These are phyloP conservation scores for Volucella inanis DNA, from an alignment of 2,888 invertebrate genomes.

Conservation along the genomic window DNA sequence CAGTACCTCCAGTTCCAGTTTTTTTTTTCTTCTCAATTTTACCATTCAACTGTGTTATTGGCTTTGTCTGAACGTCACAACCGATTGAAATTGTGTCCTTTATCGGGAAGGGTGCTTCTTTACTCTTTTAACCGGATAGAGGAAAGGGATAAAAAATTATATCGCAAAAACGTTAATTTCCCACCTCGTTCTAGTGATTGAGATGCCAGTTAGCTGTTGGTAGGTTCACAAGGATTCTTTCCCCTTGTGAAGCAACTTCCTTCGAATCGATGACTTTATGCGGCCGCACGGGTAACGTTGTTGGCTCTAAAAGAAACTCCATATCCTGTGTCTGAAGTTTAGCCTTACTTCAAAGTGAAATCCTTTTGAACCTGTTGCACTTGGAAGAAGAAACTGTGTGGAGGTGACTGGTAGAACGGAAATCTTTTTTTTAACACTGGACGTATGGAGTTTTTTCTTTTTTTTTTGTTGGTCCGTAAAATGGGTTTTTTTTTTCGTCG, in stretches of 20 bases:
- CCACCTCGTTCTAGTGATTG: slow-evolving; percentile 63
- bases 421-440: slow-evolving; percentile 52
- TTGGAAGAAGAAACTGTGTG: slow-evolving; percentile 54
- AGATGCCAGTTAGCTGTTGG: slow-evolving; percentile 21
- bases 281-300: slow-evolving; percentile 15
- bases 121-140: background rate
- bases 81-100: slow-evolving; percentile 71
- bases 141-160: slow-evolving; percentile 28
- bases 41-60: slow-evolving; percentile 73
- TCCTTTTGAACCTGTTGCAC: slow-evolving; percentile 74
- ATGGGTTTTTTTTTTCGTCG: slow-evolving; percentile 1
- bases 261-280: slow-evolving; percentile 55
- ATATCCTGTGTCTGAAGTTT: slow-evolving; percentile 71
- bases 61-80: slow-evolving; percentile 74
- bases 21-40: slow-evolving; percentile 39
- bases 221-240: slow-evolving; percentile 18
- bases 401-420: slow-evolving; percentile 60
- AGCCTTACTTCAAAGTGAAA: slow-evolving; percentile 66
- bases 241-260: slow-evolving; percentile 40
- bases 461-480: slow-evolving; percentile 28
- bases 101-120: slow-evolving; percentile 15
- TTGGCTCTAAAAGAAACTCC: slow-evolving; percentile 28
- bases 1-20: slow-evolving; percentile 38
- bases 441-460: background rate
- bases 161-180: slow-evolving; percentile 72